Percentiles rank a stretch among this genome's conserved stretches.
Evolutionary conservation across 2,888 invertebrate genomes (phyloP).

Genomic region (Cephus pygmeus): DNA sequence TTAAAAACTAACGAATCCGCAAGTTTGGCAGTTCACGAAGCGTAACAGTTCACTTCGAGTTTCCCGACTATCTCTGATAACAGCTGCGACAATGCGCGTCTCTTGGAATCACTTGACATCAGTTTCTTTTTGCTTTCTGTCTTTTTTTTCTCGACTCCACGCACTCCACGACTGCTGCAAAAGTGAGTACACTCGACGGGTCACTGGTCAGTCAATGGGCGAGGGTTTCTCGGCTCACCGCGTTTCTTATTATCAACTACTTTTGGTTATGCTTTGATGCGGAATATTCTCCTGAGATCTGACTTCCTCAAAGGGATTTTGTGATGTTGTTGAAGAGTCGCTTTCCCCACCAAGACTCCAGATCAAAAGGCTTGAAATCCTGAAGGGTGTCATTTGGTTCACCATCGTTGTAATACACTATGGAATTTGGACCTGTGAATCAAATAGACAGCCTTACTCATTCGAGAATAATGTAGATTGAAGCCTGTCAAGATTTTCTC

Average conservation of each 20-base stretch:
- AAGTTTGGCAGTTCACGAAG: too few relatives aligned
- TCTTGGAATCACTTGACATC: conserved; percentile 7
- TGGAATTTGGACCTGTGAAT: conserved; percentile 64
- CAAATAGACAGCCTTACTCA: too few relatives aligned
- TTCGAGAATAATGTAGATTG: neutral
- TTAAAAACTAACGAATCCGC: too few relatives aligned
- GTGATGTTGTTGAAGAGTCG: conserved; percentile 87
- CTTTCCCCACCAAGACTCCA: conserved; percentile 93
- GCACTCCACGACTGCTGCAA: too few relatives aligned
- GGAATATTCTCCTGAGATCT: neutral
- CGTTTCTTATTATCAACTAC: neutral
- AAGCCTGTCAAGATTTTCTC: neutral
- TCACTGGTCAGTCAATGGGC: too few relatives aligned
- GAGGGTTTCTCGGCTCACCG: neutral
- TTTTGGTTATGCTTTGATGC: neutral
- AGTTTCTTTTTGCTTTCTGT: conserved; percentile 8
- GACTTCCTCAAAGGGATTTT: conserved; percentile 71
- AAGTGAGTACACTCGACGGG: too few relatives aligned
- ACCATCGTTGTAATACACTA: conserved; percentile 79
- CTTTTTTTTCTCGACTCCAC: conserved; percentile 2
- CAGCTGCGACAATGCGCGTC: too few relatives aligned
- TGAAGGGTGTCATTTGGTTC: conserved; percentile 77
- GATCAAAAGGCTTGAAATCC: conserved; percentile 88
- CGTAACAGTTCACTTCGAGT: too few relatives aligned
- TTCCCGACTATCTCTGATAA: too few relatives aligned